Conservation (phyloP, 1,140 invertebrate species). For the Harlomillsia oculata region DNA sequence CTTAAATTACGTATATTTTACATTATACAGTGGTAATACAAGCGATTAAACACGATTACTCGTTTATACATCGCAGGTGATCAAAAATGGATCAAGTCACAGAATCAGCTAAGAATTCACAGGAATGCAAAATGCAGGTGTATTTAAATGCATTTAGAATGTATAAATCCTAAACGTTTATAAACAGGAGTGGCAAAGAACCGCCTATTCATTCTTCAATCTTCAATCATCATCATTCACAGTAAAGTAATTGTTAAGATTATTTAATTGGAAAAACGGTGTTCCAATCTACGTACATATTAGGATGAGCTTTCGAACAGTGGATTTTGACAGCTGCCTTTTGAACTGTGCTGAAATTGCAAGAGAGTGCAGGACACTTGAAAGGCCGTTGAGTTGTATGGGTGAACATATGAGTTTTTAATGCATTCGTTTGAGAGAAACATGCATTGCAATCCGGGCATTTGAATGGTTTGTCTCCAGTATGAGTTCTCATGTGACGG, state of each 20-base stretch:
- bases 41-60: no score
- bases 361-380: slow-evolving; percentile 45
- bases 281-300: neutral
- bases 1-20: no score
- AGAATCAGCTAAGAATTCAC: no score
- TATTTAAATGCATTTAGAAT: no score
- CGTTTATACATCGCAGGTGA: no score
- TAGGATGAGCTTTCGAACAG: slow-evolving; percentile 29
- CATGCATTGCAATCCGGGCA: slow-evolving; percentile 52
- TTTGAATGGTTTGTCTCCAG: slow-evolving; percentile 41
- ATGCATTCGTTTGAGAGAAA: slow-evolving; percentile 48
- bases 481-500: slow-evolving; percentile 35
- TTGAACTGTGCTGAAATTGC: slow-evolving; percentile 26
- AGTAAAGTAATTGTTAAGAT: neutral
- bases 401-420: slow-evolving; percentile 48
- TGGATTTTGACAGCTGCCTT: slow-evolving; percentile 30
- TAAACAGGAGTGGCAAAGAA: no score
- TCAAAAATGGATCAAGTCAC: no score
- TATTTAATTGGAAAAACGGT: neutral
- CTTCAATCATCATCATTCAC: neutral
- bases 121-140: no score
- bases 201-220: no score
- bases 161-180: no score
- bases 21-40: no score
- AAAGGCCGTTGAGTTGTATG: slow-evolving; percentile 55